Conservation (phyloP, 2,888 invertebrate species). For the Lymantria dispar region DNA sequence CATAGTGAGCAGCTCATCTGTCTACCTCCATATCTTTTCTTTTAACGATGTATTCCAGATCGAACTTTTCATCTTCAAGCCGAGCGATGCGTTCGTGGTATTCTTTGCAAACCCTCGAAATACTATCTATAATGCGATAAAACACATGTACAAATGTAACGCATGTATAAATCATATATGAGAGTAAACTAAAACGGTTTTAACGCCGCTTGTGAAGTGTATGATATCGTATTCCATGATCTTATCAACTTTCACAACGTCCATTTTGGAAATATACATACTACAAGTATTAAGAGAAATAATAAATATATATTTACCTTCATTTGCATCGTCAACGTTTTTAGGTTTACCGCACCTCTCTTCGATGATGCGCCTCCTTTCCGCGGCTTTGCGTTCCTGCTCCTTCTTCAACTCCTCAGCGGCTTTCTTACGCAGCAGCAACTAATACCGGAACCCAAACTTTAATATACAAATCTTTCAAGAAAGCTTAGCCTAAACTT, state of each 20-base stretch:
- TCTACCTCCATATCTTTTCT: slow-evolving; percentile 99
- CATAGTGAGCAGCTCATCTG: slow-evolving; percentile 54
- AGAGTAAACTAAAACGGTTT: slow-evolving; percentile 17
- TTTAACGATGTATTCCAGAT: slow-evolving; percentile 98
- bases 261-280: slow-evolving; percentile 18
- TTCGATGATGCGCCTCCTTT: slow-evolving; percentile 98
- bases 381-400: slow-evolving; percentile 99
- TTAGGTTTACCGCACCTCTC: slow-evolving; percentile 97
- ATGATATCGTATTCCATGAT: slow-evolving; percentile 25
- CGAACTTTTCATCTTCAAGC: slow-evolving; percentile 98
- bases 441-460: slow-evolving; percentile 75
- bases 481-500: not conserved
- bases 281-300: not conserved
- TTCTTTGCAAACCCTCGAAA: slow-evolving; percentile 89
- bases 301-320: slow-evolving; percentile 85
- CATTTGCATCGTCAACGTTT: slow-evolving; percentile 94
- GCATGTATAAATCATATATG: slow-evolving; percentile 11
- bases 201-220: slow-evolving; percentile 51
- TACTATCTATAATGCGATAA: slow-evolving; percentile 85
- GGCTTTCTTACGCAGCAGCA: slow-evolving; percentile 99
- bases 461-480: slow-evolving; percentile 2
- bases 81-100: slow-evolving; percentile 93
- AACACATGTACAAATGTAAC: slow-evolving; percentile 45
- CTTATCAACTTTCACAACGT: slow-evolving; percentile 14
- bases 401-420: slow-evolving; percentile 99